These are phyloP conservation scores for Dasysyrphus albostriatus DNA, from an alignment of 2,888 invertebrate species.

Conservation along the genomic window DNA sequence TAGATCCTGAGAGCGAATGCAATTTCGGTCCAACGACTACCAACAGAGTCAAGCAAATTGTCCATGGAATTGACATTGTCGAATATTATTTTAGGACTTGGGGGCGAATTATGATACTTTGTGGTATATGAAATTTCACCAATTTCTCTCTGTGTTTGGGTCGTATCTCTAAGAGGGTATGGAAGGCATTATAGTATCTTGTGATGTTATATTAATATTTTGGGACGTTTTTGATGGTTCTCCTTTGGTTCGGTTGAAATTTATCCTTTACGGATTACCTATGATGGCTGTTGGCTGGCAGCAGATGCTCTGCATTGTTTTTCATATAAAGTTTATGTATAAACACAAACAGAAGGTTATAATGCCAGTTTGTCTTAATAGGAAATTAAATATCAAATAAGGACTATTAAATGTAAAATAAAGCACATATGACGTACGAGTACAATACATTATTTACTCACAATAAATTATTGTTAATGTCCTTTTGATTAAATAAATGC, in stretches of 20 bases:
- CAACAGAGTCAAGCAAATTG: slow-evolving; percentile 54
- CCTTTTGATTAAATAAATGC: slow-evolving; percentile 41
- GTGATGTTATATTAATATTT: slow-evolving; percentile 34
- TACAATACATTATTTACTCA: slow-evolving; percentile 22
- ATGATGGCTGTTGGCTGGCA: slow-evolving; percentile 24
- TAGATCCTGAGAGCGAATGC: slow-evolving; percentile 51
- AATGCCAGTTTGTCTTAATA: slow-evolving; percentile 61
- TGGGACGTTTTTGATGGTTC: slow-evolving; percentile 34
- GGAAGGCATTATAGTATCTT: slow-evolving; percentile 43
- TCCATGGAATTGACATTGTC: slow-evolving; percentile 72
- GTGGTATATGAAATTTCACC: slow-evolving; percentile 64
- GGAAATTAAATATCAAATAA: slow-evolving; percentile 62
- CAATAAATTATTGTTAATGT: slow-evolving; percentile 46
- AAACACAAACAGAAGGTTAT: slow-evolving; percentile 8
- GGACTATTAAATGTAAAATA: slow-evolving; percentile 47
- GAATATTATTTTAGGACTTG: slow-evolving; percentile 66
- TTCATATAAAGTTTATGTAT: slow-evolving; percentile 46
- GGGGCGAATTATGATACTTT: slow-evolving; percentile 63
- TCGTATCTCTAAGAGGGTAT: neutral
- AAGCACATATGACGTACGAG: slow-evolving; percentile 53
- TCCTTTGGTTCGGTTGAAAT: slow-evolving; percentile 23
- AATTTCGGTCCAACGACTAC: slow-evolving; percentile 63
- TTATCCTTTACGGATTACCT: slow-evolving; percentile 64
- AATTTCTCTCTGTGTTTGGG: slow-evolving; percentile 10
- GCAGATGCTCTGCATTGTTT: slow-evolving; percentile 55